These are phyloP conservation scores for Campoplex nolae DNA, from an alignment of 2,888 invertebrate genomes.

Conservation along the genomic window DNA sequence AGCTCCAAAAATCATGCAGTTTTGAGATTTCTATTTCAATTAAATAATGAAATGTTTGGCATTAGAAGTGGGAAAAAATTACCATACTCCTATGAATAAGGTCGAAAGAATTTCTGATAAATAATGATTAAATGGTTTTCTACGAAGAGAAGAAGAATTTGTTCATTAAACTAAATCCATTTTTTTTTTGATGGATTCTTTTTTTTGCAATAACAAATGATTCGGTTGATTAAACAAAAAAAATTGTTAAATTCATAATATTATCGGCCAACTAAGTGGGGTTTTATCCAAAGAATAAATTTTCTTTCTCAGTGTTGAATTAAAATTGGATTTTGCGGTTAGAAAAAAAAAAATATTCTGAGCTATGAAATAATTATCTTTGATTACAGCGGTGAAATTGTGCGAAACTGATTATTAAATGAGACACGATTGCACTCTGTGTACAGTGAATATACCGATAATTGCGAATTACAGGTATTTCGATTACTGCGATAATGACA, in stretches of 20 bases:
- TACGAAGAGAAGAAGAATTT: too few species aligned
- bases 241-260: too few species aligned
- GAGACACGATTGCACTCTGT: not conserved
- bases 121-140: not conserved
- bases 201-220: too few species aligned
- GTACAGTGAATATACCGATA: constrained; percentile 33
- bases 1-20: not conserved
- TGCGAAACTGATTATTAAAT: not conserved
- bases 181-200: too few species aligned
- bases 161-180: too few species aligned
- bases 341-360: not conserved
- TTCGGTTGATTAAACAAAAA: too few species aligned
- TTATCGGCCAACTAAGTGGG: too few species aligned
- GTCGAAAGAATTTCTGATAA: not conserved
- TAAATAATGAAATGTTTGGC: not conserved
- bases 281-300: too few species aligned
- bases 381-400: not conserved
- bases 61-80: not conserved
- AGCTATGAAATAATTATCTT: not conserved
- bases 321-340: not conserved
- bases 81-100: not conserved
- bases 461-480: constrained; percentile 51
- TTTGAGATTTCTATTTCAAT: not conserved
- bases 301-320: not conserved
- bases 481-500: constrained; percentile 45